Conservation (phyloP, 1,140 invertebrate genomes). For the Pogonomyrmex californicus region DNA sequence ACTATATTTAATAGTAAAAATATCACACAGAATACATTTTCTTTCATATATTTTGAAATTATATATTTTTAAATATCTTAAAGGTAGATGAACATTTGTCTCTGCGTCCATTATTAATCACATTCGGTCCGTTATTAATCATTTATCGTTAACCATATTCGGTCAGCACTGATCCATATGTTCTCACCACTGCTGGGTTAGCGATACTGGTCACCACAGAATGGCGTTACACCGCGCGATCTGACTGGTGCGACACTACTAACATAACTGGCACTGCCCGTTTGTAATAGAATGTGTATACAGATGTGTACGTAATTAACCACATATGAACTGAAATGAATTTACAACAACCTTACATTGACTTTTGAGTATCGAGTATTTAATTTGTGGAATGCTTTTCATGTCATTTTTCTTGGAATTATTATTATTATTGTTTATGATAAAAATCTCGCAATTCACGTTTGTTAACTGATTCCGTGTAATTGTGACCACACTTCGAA, state of each 20-base stretch:
- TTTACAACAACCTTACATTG: background rate
- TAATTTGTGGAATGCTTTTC: background rate
- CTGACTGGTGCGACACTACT: conserved; percentile 20
- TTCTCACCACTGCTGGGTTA: background rate
- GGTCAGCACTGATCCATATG: background rate
- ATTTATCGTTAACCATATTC: background rate
- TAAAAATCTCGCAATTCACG: background rate
- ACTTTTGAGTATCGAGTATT: background rate
- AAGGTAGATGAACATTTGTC: background rate
- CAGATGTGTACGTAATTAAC: conserved; percentile 21
- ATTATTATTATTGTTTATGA: conserved; percentile 1
- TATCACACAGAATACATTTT: background rate
- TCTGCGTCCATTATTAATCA: background rate
- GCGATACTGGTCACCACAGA: conserved; percentile 19
- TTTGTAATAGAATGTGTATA: conserved; percentile 38
- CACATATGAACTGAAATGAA: background rate
- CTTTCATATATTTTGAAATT: background rate
- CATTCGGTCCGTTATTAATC: background rate
- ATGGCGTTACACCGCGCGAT: conserved; percentile 17
- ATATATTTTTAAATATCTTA: background rate
- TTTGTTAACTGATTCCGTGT: background rate
- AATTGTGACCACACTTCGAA: background rate
- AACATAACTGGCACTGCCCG: background rate
- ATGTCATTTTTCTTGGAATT: background rate
- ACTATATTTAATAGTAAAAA: background rate